Evolutionary conservation across 2,113 vertebrate genomes (phyloP).

Genomic region (Boulengeromyrus knoepffleri): DNA sequence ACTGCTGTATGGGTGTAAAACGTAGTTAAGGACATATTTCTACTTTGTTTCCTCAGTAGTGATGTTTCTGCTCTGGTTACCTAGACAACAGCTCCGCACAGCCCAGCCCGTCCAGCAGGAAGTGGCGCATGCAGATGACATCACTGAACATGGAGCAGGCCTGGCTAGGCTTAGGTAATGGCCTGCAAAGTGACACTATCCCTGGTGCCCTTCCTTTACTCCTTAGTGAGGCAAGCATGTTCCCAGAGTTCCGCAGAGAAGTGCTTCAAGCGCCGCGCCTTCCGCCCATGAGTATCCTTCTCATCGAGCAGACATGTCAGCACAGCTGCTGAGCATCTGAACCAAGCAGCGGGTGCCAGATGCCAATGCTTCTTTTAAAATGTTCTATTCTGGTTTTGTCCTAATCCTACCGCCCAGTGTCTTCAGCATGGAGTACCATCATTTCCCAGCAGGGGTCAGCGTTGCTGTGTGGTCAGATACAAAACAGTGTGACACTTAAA

Average conservation of each 20-base stretch:
- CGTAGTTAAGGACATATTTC: neutral
- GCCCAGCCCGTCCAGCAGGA: slow-evolving; percentile 36
- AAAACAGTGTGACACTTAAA: neutral
- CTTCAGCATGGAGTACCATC: neutral
- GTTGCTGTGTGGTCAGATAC: neutral
- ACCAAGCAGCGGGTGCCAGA: neutral
- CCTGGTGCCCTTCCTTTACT: neutral
- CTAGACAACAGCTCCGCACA: slow-evolving; percentile 39
- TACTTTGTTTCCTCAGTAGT: neutral
- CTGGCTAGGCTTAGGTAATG: slow-evolving; percentile 40
- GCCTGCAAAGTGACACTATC: neutral
- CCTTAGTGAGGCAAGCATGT: neutral
- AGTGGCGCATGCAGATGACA: neutral
- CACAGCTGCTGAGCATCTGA: neutral
- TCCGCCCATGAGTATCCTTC: neutral
- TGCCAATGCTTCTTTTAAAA: neutral
- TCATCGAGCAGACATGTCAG: neutral
- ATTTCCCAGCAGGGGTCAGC: slow-evolving; percentile 1
- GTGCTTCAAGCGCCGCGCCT: neutral
- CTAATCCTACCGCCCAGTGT: neutral
- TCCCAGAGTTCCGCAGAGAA: neutral
- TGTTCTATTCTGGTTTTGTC: neutral
- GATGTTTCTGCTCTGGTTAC: slow-evolving; percentile 31
- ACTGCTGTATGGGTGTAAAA: neutral
- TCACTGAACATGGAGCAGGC: slow-evolving; percentile 27